Base-by-base conservation (phyloP, 2,797 vertebrate species). In the Myiothlypis coronata region DNA sequence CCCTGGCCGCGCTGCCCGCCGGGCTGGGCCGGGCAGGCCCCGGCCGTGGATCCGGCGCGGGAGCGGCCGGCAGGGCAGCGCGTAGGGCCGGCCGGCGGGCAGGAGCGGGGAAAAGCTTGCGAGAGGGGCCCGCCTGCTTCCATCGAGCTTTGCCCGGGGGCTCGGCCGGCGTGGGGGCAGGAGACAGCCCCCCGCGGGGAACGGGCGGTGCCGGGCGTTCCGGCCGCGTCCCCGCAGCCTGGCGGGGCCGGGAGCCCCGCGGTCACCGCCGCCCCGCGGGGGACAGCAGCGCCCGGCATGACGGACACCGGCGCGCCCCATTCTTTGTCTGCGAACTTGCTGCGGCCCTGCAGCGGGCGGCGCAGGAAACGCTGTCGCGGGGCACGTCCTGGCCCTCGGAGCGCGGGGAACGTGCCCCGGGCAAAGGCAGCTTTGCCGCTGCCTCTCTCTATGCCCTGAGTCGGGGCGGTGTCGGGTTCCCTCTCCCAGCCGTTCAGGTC, bases 1-100 rank as follows among this genome's bases (percentile, higher is more conserved):
- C 98, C 98, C 98, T 90, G 70, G 57, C 89, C 46, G 76, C 59
- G 87, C 94, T 83, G 90, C 67, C 55, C 49, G 39, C 18, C 14
- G 57, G 35, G 56, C 41, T 15, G 22, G 55, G 75, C 39, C 15
- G 35, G 89, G 44, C 78, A 74, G 82, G 91, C 57, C 14, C 9
- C 2, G 14, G 56, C 34, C 7, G 24, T 2, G 12, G 52, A 23
- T 12, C 24, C 19, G 26, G 56, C 52, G 11, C 35, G 11, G 52
- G 39, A 65, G 28, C 34, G 21, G 4, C 41, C 59, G 17, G 74
- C 23, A 37, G 14, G 34, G 16, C 44, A 63, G 53, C 9, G 20
- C 27, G 5, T 2, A 19, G 23, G 32, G 46, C 28, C 22, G 14
- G 68, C 35, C 32, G 34, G 9, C 30, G 37, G 30, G n/a, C 34